Conservation (phyloP, 2,888 invertebrate genomes). For the Dusona sp. region DNA sequence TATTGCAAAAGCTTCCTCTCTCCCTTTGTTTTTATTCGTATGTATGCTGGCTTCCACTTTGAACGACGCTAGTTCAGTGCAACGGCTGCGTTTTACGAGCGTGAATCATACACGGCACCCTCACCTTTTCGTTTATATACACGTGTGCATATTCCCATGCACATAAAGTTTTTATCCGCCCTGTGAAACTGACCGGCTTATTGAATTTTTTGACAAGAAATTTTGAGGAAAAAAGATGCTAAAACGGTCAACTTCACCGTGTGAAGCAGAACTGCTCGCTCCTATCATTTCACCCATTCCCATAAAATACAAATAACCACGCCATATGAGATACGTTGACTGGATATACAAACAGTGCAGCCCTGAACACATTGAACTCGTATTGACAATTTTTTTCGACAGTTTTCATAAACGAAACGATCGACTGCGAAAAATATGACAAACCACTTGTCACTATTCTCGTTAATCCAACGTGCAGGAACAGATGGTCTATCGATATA, state of each 20-base stretch:
- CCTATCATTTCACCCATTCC: conserved; percentile 11
- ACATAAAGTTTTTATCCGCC: background rate
- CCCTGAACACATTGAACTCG: background rate
- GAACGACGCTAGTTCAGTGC: conserved; percentile 26
- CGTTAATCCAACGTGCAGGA: conserved; percentile 10
- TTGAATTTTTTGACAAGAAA: conserved; percentile 5
- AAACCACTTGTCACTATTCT: conserved; percentile 13
- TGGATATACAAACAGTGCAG: background rate
- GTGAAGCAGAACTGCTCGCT: conserved; percentile 16
- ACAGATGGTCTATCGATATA: background rate
- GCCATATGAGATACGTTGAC: conserved; percentile 26
- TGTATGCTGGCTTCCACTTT: conserved; percentile 40
- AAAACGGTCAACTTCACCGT: conserved; percentile 33
- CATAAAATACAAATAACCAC: conserved; percentile 46
- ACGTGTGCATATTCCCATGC: conserved; percentile 17
- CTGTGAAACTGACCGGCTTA: conserved; percentile 51
- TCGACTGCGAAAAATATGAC: conserved; percentile 29
- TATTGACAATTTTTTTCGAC: conserved; percentile 15
- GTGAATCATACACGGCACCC: conserved; percentile 26
- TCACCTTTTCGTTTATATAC: conserved; percentile 15
- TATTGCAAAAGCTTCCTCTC: conserved; percentile 30
- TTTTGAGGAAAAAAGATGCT: conserved; percentile 9
- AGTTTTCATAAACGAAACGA: conserved; percentile 38
- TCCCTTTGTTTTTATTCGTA: conserved; percentile 11
- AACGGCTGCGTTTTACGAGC: conserved; percentile 66